Evolutionary conservation across 2,113 vertebrate species (phyloP).

Genomic region (Caracal caracal): DNA sequence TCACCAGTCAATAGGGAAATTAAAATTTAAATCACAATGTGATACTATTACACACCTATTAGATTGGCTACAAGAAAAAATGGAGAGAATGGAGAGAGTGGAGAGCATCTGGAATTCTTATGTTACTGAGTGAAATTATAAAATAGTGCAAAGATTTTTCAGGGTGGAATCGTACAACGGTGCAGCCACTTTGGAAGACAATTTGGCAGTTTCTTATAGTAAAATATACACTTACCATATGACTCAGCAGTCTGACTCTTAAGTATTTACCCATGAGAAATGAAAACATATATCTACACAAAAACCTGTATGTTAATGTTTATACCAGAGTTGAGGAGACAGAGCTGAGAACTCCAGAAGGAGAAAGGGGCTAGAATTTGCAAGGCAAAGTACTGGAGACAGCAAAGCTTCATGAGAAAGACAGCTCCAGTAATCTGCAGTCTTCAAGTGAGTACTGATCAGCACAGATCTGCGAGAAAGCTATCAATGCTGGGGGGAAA

Average conservation of each 20-base stretch:
- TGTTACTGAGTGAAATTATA: background rate
- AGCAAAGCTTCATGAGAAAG: background rate
- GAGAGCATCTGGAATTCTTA: background rate
- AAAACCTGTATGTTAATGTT: background rate
- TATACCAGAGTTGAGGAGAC: background rate
- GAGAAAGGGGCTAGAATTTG: background rate
- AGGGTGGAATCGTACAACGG: background rate
- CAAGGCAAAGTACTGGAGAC: background rate
- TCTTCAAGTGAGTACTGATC: background rate
- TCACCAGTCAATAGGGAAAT: background rate
- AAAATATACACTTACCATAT: background rate
- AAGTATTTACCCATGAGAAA: background rate
- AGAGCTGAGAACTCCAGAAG: background rate
- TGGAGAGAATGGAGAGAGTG: background rate
- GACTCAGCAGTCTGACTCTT: background rate
- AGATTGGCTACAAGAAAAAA: background rate
- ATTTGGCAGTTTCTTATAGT: background rate
- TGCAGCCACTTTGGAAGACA: background rate
- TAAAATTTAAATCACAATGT: background rate
- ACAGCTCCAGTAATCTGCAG: background rate
- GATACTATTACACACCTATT: background rate
- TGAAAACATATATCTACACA: background rate
- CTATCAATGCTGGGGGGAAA: background rate
- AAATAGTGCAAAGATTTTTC: background rate
- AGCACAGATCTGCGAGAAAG: background rate